A percentile compares a stretch with the other conserved stretches of the same genome.
Evolutionary conservation across 2,113 vertebrate genomes (phyloP).

Genomic region (Prolemur simus): DNA sequence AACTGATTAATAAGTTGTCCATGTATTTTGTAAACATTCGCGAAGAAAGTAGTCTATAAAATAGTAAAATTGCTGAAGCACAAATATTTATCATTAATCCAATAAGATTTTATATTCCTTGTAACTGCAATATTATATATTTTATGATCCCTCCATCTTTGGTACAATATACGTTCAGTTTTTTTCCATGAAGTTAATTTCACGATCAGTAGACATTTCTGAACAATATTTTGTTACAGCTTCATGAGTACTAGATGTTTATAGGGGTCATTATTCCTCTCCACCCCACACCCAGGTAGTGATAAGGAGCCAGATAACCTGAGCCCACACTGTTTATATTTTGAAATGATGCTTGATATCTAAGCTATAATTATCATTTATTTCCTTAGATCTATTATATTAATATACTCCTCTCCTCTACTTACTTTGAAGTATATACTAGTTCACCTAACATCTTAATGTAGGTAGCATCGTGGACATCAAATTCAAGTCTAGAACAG

Average conservation of each 20-base stretch:
- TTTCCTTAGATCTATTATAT: slow-evolving; percentile 69
- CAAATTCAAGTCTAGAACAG: background rate
- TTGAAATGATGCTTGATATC: slow-evolving; percentile 58
- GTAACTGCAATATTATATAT: slow-evolving; percentile 76
- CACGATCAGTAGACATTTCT: slow-evolving; percentile 67
- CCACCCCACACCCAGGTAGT: background rate
- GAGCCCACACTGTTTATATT: slow-evolving; percentile 56
- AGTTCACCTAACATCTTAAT: background rate
- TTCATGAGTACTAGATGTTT: slow-evolving; percentile 44
- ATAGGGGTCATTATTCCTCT: slow-evolving; percentile 51
- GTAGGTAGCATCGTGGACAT: background rate
- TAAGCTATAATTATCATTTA: slow-evolving; percentile 70
- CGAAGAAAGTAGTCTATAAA: slow-evolving; percentile 70
- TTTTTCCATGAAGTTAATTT: slow-evolving; percentile 76
- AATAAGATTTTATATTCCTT: slow-evolving; percentile 82
- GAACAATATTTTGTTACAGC: slow-evolving; percentile 75
- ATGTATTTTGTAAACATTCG: slow-evolving; percentile 67
- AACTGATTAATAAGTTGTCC: slow-evolving; percentile 64
- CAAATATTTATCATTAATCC: slow-evolving; percentile 80
- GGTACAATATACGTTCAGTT: slow-evolving; percentile 61
- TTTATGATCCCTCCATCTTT: slow-evolving; percentile 77
- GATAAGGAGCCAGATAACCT: slow-evolving; percentile 54
- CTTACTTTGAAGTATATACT: background rate
- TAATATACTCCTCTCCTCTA: slow-evolving; percentile 51
- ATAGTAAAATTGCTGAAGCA: slow-evolving; percentile 77